Conservation (phyloP, 2,888 invertebrate species). For the Phania funesta region DNA sequence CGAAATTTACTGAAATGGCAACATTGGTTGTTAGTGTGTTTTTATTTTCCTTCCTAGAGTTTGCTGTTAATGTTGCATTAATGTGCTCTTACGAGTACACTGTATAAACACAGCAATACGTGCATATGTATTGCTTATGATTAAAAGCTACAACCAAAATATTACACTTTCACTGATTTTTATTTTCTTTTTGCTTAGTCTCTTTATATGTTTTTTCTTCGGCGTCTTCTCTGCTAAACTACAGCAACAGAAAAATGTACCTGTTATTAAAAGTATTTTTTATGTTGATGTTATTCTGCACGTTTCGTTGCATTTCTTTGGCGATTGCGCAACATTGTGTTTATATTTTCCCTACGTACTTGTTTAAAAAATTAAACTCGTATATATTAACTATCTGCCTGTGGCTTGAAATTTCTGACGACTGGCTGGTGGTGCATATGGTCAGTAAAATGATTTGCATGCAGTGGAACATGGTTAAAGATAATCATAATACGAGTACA, state of each 20-base stretch:
- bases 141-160: constrained; percentile 38
- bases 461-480: constrained; percentile 25
- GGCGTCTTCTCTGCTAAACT: not conserved
- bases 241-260: constrained; percentile 43
- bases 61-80: no score
- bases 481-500: constrained; percentile 25
- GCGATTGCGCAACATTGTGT: constrained; percentile 62
- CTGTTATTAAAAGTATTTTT: constrained; percentile 39
- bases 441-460: constrained; percentile 34
- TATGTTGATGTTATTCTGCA: constrained; percentile 52
- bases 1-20: no score
- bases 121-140: not conserved
- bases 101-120: not conserved
- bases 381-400: not conserved
- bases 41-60: no score
- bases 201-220: constrained; percentile 28
- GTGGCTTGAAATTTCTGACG: not conserved
- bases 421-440: not conserved
- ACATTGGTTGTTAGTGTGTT: no score
- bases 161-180: constrained; percentile 67
- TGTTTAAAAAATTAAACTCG: constrained; percentile 7
- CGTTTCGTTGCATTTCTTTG: constrained; percentile 64
- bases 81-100: not conserved
- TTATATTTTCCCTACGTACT: not conserved
- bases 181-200: constrained; percentile 15